Evolutionary conservation across 2,888 invertebrate genomes (phyloP), one percentile per base, ranked within the genome.

Genomic region (Apotomis betuletana): DNA sequence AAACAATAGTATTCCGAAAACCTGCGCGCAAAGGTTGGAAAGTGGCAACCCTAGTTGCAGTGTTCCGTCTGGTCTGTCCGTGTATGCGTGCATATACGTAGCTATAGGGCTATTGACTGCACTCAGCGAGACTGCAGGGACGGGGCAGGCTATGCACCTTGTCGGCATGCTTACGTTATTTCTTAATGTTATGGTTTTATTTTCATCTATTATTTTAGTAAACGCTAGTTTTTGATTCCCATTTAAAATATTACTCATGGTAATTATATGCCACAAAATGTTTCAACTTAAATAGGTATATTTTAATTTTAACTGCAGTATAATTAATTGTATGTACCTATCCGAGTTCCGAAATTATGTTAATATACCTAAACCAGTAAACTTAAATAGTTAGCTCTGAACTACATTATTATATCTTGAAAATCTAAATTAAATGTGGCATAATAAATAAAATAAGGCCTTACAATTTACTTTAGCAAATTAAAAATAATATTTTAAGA

Each of bases 41-140:
- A 27, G 27, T 27, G 27, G 27, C 27, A 27, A 27, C 27, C 27
- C 2, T 27, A 27, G 27, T 27, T 2, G 27, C 68, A 68, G 62
- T 76, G 77, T 78, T 81, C 80, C 79, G 80, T 76, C 75, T 63
- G 69, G 70, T 80, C 74, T 78, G 77, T 77, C 71, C 6, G 73
- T 78, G 84, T 83, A 79, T 81, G 83, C 74, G 80, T 80, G 12
- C 9, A 58, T 44, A 58, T 44, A 38, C 27, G 51, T 59, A 58
- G 44, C 63, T 72, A 72, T 68, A 72, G 68, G 38, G 64, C 58
- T 71, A 67, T 71, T 67, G 67, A 67, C 67, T 71, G 71, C 71
- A 71, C 71, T 71, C 67, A 38, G 52, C 67, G 68, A 72, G 68
- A 63, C 68, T 68, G 68, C 72, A 72, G 72, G 63, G 46, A 72